Conservation (phyloP, 1,140 invertebrate species). For the Pseudoatta argentina region DNA sequence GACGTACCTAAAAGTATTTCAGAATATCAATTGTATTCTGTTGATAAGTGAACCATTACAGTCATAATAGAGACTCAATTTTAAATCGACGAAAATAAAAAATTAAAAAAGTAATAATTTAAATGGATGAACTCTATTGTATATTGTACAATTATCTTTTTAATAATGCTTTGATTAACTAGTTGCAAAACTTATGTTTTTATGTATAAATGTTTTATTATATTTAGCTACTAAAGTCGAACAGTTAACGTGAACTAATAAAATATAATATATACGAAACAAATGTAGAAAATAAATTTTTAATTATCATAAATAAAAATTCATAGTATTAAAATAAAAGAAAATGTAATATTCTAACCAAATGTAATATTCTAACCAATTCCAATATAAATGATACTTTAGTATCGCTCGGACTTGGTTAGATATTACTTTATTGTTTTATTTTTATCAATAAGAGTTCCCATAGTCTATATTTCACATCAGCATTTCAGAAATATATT, state of each 20-base stretch:
- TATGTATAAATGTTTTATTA: too few relatives aligned
- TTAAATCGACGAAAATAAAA: not conserved
- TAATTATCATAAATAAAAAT: not conserved
- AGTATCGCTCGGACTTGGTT: too few relatives aligned
- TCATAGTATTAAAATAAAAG: not conserved
- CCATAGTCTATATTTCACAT: not conserved
- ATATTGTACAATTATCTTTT: not conserved
- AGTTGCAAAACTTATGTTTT: too few relatives aligned
- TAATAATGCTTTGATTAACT: not conserved
- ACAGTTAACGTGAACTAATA: not conserved
- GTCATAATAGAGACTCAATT: not conserved
- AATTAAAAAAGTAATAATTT: not conserved
- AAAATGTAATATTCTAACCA: not conserved
- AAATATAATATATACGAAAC: not conserved
- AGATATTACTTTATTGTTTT: too few relatives aligned
- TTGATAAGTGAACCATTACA: not conserved
- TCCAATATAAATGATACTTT: not conserved
- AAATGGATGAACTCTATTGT: not conserved
- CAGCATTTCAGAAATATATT: not conserved
- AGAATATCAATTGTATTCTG: not conserved
- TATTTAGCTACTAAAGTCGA: too few relatives aligned
- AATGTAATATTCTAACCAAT: not conserved
- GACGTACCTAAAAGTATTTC: not conserved
- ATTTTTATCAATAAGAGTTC: not conserved
- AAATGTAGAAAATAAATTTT: not conserved